phyloP scores from a whole-genome alignment of 2,797 vertebrate genomes.

The Neosalanx taihuensis region DNA sequence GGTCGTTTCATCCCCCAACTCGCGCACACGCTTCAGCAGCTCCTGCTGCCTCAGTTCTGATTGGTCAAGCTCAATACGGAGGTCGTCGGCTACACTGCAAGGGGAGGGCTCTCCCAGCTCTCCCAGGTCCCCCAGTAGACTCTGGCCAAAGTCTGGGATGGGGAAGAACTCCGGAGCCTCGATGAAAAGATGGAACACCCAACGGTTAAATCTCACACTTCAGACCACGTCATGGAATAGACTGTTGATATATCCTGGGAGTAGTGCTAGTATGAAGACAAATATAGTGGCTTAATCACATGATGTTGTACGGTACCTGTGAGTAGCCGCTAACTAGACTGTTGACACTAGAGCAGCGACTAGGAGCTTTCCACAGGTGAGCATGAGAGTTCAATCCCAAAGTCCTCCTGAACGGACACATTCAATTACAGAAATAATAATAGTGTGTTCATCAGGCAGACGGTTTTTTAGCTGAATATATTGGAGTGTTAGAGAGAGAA shows the following conservation, averaged over 20 bases:
- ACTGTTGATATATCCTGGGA: too few relatives aligned
- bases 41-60: constrained; percentile 82
- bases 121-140: constrained; percentile 67
- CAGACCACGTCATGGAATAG: background rate
- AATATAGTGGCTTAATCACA: too few relatives aligned
- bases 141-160: constrained; percentile 75
- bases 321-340: constrained; percentile 86
- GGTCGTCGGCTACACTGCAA: constrained; percentile 80
- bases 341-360: constrained; percentile 92
- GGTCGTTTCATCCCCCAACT: constrained; percentile 57
- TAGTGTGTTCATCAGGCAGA: background rate
- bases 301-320: constrained; percentile 72
- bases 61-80: constrained; percentile 87
- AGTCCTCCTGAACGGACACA: constrained; percentile 75
- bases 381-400: constrained; percentile 73
- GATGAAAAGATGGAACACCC: constrained; percentile 19
- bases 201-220: background rate
- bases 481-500: too few relatives aligned
- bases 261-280: too few relatives aligned
- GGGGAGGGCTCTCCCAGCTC: constrained; percentile 75
- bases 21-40: constrained; percentile 63
- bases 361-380: constrained; percentile 86
- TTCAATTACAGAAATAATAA: constrained; percentile 16
- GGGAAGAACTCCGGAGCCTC: constrained; percentile 81
- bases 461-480: background rate